phyloP scores from a whole-genome alignment of 2,797 vertebrate genomes.

The Eremophila alpestris region DNA sequence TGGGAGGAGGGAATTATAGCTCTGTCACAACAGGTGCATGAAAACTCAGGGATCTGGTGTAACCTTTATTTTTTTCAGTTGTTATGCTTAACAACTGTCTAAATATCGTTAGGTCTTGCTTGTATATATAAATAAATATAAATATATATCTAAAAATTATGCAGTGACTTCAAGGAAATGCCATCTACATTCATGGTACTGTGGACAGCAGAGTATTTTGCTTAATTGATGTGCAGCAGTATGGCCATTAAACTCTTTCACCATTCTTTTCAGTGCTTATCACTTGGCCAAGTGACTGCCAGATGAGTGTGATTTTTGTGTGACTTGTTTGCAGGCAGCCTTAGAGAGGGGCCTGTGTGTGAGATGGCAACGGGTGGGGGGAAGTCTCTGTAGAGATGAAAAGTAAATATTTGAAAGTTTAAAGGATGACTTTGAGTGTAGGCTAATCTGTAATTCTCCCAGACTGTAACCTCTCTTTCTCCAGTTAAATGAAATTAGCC shows the following conservation, averaged over 20 bases:
- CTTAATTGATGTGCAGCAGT: not conserved
- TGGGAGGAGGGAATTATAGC: not conserved
- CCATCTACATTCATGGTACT: not conserved
- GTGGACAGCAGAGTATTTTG: not conserved
- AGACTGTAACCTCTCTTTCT: not conserved
- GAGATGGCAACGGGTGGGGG: not conserved
- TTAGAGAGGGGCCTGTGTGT: not conserved
- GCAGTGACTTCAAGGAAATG: not conserved
- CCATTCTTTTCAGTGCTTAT: not conserved
- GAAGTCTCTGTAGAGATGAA: not conserved
- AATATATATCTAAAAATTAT: not conserved
- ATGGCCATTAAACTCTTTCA: not conserved
- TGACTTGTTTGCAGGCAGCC: not conserved
- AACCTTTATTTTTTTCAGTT: not conserved
- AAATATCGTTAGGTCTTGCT: not conserved
- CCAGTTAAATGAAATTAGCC: not conserved
- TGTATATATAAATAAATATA: accelerated
- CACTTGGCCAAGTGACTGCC: not conserved
- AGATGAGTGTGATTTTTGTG: not conserved
- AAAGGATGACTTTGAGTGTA: not conserved
- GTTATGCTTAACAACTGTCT: not conserved
- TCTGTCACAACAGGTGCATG: not conserved
- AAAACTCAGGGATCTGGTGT: not conserved
- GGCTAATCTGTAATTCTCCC: not conserved
- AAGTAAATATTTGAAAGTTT: not conserved